Conservation (phyloP, 2,888 invertebrate species). For the Drosophila borborema region DNA sequence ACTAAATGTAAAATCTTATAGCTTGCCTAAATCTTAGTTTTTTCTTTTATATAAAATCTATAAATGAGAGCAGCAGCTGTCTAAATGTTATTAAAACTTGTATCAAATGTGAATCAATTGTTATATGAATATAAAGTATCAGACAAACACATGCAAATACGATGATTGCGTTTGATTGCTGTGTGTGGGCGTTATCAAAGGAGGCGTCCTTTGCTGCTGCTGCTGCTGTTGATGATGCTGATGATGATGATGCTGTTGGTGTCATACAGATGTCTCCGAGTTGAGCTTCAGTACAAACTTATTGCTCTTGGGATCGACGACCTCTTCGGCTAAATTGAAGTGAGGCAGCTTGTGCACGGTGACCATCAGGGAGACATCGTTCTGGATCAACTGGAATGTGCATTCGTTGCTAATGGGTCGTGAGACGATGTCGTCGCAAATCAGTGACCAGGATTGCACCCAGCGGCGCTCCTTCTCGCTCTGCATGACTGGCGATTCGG, state of each 20-base stretch:
- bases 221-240: slow-evolving; percentile 48
- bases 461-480: slow-evolving; percentile 92
- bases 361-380: slow-evolving; percentile 96
- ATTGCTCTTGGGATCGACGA: slow-evolving; percentile 97
- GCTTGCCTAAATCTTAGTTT: no score
- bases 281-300: slow-evolving; percentile 97
- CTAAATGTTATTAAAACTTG: background rate
- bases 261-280: slow-evolving; percentile 98
- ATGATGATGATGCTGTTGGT: slow-evolving; percentile 62
- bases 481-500: slow-evolving; percentile 93
- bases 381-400: slow-evolving; percentile 96
- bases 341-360: slow-evolving; percentile 94
- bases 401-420: slow-evolving; percentile 93
- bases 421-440: slow-evolving; percentile 96
- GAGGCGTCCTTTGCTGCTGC: slow-evolving; percentile 54
- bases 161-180: slow-evolving; percentile 84
- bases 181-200: slow-evolving; percentile 78
- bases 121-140: slow-evolving; percentile 31
- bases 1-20: background rate
- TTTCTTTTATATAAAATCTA: background rate
- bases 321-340: slow-evolving; percentile 97
- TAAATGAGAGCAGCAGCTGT: background rate
- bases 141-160: slow-evolving; percentile 84
- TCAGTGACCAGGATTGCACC: slow-evolving; percentile 97
- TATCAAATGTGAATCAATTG: background rate